These are phyloP conservation scores for Shargacucullia verbasci DNA, from an alignment of 2,888 invertebrate species.

Conservation along the genomic window DNA sequence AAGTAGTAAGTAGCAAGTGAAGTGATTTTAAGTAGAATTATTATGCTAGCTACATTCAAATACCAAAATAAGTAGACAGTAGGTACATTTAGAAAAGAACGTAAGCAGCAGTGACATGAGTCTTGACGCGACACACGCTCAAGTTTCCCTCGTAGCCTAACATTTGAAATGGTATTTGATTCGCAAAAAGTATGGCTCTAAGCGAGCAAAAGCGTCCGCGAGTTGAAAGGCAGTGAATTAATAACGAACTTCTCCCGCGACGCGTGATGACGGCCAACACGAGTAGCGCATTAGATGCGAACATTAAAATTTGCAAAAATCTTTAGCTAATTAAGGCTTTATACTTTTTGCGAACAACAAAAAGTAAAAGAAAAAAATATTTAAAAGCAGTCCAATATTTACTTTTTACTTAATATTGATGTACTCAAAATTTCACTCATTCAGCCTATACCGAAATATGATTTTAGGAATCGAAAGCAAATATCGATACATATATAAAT, in stretches of 20 bases:
- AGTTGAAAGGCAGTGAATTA: constrained; percentile 85
- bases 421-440: too few relatives aligned
- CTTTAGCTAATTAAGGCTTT: constrained; percentile 70
- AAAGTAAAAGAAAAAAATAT: constrained; percentile 54
- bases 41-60: too few relatives aligned
- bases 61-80: too few relatives aligned
- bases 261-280: constrained; percentile 88
- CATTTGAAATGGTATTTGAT: constrained; percentile 60
- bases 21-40: too few relatives aligned
- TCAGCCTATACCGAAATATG: constrained; percentile 8
- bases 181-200: constrained; percentile 69
- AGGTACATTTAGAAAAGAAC: too few relatives aligned
- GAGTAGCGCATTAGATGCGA: constrained; percentile 87
- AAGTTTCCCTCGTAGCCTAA: constrained; percentile 25
- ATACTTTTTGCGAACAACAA: constrained; percentile 58
- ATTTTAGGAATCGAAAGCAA: too few relatives aligned
- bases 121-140: constrained; percentile 18
- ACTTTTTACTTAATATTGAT: constrained; percentile 62
- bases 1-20: too few relatives aligned
- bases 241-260: constrained; percentile 87
- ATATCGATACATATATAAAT: constrained; percentile 2
- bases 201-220: constrained; percentile 76
- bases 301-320: constrained; percentile 76
- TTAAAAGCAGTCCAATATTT: constrained; percentile 49
- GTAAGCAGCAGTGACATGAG: not conserved